These are phyloP conservation scores for Sorex maritimensis DNA, from an alignment of 2,797 vertebrate genomes.

Conservation along the genomic window DNA sequence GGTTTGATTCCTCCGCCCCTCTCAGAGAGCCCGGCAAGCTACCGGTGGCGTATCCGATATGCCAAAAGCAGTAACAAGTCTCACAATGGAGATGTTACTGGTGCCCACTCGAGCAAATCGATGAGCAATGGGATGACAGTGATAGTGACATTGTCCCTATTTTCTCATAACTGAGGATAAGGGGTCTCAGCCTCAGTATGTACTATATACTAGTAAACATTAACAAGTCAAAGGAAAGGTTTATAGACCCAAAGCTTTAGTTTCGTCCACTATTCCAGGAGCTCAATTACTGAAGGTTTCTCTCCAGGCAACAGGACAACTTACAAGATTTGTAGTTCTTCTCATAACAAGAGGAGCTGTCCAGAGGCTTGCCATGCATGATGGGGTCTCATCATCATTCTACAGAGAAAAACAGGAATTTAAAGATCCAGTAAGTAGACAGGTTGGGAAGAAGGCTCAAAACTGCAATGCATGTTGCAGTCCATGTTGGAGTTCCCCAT, in stretches of 20 bases:
- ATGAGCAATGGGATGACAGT: no score
- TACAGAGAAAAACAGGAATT: constrained; percentile 68
- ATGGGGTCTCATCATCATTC: constrained; percentile 90
- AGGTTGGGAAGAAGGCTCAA: no score
- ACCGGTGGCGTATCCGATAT: no score
- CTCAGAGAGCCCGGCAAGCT: no score
- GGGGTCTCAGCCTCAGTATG: not conserved
- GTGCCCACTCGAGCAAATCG: no score
- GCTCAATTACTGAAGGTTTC: not conserved
- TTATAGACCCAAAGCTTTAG: not conserved
- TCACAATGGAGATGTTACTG: no score
- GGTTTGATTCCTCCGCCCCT: no score
- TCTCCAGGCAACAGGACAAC: constrained; percentile 49
- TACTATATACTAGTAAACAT: not conserved
- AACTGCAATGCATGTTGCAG: no score
- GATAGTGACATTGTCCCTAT: no score
- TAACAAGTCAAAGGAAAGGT: not conserved
- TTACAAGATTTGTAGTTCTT: constrained; percentile 83
- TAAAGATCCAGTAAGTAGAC: not conserved
- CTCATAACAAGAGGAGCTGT: constrained; percentile 95
- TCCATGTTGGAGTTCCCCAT: no score
- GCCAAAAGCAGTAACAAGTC: no score
- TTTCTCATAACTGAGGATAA: not conserved
- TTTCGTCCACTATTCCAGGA: not conserved
- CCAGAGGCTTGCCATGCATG: constrained; percentile 95